These are phyloP conservation scores for Regulus satrapa DNA, from an alignment of 2,113 vertebrate species.

Conservation along the genomic window DNA sequence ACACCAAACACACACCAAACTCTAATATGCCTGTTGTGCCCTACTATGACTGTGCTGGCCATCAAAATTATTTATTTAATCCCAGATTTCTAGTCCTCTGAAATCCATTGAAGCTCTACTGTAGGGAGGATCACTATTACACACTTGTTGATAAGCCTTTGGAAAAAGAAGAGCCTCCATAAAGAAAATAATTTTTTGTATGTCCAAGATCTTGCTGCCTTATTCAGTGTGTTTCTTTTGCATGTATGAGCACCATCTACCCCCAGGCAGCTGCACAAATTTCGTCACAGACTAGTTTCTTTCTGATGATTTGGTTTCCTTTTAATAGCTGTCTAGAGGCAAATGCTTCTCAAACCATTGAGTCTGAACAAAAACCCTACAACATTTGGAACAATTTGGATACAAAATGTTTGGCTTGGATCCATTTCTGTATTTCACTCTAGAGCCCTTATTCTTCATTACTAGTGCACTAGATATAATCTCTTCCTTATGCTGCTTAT, in stretches of 20 bases:
- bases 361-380: background rate
- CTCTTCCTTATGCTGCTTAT: background rate
- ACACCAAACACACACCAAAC: background rate
- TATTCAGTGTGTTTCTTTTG: background rate
- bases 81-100: background rate
- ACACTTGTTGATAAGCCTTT: background rate
- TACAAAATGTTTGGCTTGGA: conserved; percentile 18
- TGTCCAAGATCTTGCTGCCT: background rate
- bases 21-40: background rate
- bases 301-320: background rate
- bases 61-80: background rate
- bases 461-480: background rate
- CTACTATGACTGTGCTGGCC: background rate
- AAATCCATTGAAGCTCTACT: background rate
- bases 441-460: background rate
- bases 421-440: background rate
- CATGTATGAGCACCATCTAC: background rate
- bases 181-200: background rate
- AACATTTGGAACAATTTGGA: background rate
- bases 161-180: background rate
- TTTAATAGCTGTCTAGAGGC: background rate
- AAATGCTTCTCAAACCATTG: background rate
- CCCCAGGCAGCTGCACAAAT: background rate
- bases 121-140: background rate
- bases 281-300: background rate